Percentiles rank a stretch among this genome's conserved stretches.
Evolutionary conservation across 2,797 vertebrate species (phyloP).

Genomic region (Melanotaenia nigrans): DNA sequence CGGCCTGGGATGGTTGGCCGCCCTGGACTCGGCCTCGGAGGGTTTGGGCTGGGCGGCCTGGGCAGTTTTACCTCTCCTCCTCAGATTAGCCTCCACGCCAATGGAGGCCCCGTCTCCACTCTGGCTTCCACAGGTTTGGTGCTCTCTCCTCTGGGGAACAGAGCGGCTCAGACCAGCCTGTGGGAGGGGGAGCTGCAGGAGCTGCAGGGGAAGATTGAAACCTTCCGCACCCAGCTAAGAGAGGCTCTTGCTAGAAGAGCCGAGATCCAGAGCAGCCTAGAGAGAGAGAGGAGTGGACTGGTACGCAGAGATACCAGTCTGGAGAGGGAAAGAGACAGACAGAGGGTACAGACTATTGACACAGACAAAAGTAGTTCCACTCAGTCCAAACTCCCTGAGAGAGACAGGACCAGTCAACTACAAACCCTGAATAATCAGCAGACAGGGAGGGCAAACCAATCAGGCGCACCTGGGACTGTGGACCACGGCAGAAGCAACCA

Average conservation of each 20-base stretch:
- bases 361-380: conserved; percentile 68
- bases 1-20: conserved; percentile 63
- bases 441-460: conserved; percentile 51
- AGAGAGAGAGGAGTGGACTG: conserved; percentile 72
- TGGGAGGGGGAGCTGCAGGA: conserved; percentile 87
- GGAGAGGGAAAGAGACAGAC: conserved; percentile 73
- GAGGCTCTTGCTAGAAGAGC: conserved; percentile 86
- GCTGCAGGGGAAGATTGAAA: conserved; percentile 87
- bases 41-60: conserved; percentile 65
- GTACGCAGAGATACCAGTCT: conserved; percentile 72
- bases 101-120: conserved; percentile 76
- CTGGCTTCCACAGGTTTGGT: conserved; percentile 77
- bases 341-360: conserved; percentile 74
- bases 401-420: conserved; percentile 72
- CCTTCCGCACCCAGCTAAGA: conserved; percentile 83
- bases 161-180: conserved; percentile 72
- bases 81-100: conserved; percentile 73
- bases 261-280: conserved; percentile 86
- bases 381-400: conserved; percentile 67
- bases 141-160: conserved; percentile 75
- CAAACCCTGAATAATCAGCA: conserved; percentile 79
- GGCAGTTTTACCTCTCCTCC: conserved; percentile 61
- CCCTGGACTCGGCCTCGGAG: conserved; percentile 80
- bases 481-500: conserved; percentile 59
- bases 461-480: conserved; percentile 41